Evolutionary conservation across 2,113 vertebrate genomes (phyloP).

Genomic region (Origma solitaria): DNA sequence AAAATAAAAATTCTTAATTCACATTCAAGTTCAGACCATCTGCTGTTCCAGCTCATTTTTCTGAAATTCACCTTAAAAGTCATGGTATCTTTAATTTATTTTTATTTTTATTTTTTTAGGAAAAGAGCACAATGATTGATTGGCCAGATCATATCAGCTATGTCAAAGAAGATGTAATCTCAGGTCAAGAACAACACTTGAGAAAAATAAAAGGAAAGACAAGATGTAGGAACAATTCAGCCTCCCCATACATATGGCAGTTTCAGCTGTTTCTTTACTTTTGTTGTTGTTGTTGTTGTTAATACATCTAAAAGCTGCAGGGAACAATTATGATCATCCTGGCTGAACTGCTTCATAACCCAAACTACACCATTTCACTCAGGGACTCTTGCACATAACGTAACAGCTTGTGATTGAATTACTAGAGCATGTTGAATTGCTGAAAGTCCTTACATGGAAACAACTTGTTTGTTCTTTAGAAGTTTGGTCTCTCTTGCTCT

Average conservation of each 20-base stretch:
- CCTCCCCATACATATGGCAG: not conserved
- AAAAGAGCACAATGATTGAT: not conserved
- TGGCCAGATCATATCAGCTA: not conserved
- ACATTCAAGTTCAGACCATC: not conserved
- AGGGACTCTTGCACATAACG: not conserved
- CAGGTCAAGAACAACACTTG: not conserved
- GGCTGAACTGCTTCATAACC: slow-evolving; percentile 37
- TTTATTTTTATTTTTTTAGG: not conserved
- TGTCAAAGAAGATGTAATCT: not conserved
- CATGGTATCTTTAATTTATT: not conserved
- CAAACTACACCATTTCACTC: slow-evolving; percentile 21
- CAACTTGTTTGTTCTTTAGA: not conserved
- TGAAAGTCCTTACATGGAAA: not conserved
- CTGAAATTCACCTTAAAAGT: not conserved
- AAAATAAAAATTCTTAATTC: not conserved
- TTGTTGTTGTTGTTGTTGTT: not conserved
- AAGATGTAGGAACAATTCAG: not conserved
- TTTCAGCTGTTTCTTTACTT: not conserved
- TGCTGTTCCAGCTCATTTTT: not conserved
- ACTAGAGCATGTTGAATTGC: slow-evolving; percentile 46
- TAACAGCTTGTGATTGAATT: slow-evolving; percentile 44
- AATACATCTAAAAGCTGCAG: slow-evolving; percentile 7
- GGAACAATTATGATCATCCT: slow-evolving; percentile 44
- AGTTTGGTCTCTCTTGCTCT: not conserved
- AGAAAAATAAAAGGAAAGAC: not conserved